Percentiles rank a stretch among this genome's conserved stretches.
Evolutionary conservation across 1,140 invertebrate genomes (phyloP).

Genomic region (Apocrypta bakeri): DNA sequence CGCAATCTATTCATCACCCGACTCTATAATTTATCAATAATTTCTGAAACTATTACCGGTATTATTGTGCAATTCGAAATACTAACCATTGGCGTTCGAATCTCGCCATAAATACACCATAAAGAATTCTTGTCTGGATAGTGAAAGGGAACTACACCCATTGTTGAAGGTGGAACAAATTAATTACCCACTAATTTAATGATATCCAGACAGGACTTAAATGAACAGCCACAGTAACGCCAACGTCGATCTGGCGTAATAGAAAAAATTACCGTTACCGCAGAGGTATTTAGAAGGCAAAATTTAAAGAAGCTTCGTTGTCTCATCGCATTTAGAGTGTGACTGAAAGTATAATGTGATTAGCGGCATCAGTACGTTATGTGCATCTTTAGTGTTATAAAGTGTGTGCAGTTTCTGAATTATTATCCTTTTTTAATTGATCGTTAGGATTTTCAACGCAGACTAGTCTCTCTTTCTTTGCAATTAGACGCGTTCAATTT

Average conservation of each 20-base stretch:
- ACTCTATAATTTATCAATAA: no score
- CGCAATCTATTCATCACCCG: no score
- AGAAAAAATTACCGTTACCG: conserved; percentile 31
- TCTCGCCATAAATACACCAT: not conserved
- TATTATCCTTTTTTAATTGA: conserved; percentile 69
- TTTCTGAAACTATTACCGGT: not conserved
- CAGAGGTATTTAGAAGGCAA: conserved; percentile 47
- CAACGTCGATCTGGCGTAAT: not conserved
- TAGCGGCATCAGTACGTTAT: conserved; percentile 54
- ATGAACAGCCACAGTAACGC: not conserved
- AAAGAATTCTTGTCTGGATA: not conserved
- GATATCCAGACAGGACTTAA: conserved; percentile 6
- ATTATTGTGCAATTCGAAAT: not conserved
- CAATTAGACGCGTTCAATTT: not conserved
- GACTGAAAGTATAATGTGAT: conserved; percentile 62
- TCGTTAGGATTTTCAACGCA: not conserved
- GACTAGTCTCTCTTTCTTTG: conserved; percentile 12
- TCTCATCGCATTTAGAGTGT: conserved; percentile 69
- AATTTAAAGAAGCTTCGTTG: conserved; percentile 59
- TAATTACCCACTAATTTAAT: conserved; percentile 33
- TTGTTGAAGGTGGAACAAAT: conserved; percentile 24
- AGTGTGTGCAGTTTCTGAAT: conserved; percentile 56
- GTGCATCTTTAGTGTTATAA: conserved; percentile 33
- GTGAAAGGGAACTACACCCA: conserved; percentile 16
- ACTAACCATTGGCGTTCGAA: not conserved